Conservation (phyloP, 2,797 vertebrate genomes). For the Brachymystax lenok region DNA sequence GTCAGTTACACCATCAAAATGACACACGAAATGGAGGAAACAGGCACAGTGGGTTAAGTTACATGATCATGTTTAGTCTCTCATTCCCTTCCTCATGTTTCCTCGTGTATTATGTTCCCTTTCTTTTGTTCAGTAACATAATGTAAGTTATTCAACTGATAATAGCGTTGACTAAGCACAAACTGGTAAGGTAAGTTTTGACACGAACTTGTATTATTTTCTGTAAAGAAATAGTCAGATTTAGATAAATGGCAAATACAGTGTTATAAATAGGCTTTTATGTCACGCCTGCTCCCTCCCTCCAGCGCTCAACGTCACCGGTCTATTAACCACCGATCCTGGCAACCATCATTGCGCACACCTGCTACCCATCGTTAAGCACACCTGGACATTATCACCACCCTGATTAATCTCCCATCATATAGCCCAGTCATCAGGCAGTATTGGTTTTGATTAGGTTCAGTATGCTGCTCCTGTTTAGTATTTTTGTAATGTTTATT, state of each 20-base stretch:
- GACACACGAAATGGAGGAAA: background rate
- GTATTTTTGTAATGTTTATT: no score
- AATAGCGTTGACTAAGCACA: background rate
- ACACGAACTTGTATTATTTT: background rate
- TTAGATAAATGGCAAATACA: background rate
- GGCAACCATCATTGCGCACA: no score
- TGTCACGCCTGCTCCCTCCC: background rate
- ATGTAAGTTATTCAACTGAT: background rate
- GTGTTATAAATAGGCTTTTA: background rate
- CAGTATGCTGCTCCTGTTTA: no score
- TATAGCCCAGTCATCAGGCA: no score
- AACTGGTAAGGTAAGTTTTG: background rate
- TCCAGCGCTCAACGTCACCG: no score
- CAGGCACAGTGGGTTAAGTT: background rate
- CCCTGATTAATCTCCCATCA: no score
- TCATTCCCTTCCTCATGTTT: background rate
- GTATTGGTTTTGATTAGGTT: no score
- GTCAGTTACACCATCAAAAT: background rate
- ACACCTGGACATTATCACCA: no score
- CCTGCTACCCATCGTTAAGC: no score
- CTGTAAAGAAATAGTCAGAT: background rate
- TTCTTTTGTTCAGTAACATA: background rate
- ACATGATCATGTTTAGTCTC: background rate
- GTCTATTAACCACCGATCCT: no score
- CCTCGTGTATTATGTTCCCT: background rate